Conservation (phyloP, 2,113 vertebrate species). For the Rhinopomastus cyanomelas region DNA sequence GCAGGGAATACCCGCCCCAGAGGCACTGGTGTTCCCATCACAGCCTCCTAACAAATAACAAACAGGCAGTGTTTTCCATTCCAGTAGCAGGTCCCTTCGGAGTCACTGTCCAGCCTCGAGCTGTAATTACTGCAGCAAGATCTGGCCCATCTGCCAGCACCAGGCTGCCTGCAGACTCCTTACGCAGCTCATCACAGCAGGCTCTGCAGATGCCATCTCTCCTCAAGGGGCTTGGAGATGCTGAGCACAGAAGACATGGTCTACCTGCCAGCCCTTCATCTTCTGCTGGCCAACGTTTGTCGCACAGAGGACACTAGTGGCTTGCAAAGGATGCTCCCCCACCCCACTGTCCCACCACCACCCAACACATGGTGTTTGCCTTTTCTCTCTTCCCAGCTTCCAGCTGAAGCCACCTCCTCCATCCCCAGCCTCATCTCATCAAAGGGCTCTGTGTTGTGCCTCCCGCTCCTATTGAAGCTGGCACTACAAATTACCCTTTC, state of each 20-base stretch:
- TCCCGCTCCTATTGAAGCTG: background rate
- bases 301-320: fast-evolving
- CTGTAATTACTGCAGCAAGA: background rate
- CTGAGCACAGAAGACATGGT: fast-evolving
- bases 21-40: background rate
- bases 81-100: fast-evolving
- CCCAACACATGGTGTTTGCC: fast-evolving
- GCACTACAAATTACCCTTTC: conserved; percentile 70
- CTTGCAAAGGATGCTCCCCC: background rate
- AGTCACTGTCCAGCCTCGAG: background rate
- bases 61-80: background rate
- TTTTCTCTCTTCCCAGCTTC: background rate
- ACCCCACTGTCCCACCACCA: background rate
- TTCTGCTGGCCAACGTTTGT: background rate
- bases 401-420: conserved; percentile 37
- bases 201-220: background rate
- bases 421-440: background rate
- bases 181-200: fast-evolving
- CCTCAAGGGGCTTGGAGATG: fast-evolving
- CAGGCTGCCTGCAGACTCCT: background rate
- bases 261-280: background rate
- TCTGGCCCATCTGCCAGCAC: background rate
- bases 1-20: background rate
- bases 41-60: background rate
- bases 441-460: conserved; percentile 70